Conservation (phyloP, 2,888 invertebrate species). For the Orgyia antiqua region DNA sequence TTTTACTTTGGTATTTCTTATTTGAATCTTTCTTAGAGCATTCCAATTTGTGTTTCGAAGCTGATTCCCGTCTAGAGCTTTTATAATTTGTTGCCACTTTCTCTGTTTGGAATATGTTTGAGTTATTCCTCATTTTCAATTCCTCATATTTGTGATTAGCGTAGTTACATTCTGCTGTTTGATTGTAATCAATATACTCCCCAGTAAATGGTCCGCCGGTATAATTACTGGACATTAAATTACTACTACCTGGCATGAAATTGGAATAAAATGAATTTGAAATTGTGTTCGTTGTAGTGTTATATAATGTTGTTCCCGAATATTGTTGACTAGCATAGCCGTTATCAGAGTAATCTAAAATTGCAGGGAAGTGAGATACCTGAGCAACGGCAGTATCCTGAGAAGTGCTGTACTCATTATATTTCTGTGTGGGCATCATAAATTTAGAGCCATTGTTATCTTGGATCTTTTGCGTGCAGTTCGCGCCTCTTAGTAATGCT, state of each 20-base stretch:
- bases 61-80: slow-evolving; percentile 55
- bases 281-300: slow-evolving; percentile 65
- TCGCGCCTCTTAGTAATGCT: slow-evolving; percentile 59
- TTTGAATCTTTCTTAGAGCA: slow-evolving; percentile 67
- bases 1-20: slow-evolving; percentile 67
- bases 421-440: slow-evolving; percentile 54
- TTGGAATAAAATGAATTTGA: slow-evolving; percentile 70
- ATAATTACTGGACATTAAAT: slow-evolving; percentile 63
- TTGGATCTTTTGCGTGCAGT: slow-evolving; percentile 54
- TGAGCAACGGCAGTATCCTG: slow-evolving; percentile 66
- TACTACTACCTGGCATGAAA: slow-evolving; percentile 62
- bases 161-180: slow-evolving; percentile 62
- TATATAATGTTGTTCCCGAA: slow-evolving; percentile 65
- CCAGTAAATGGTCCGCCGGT: slow-evolving; percentile 56
- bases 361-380: slow-evolving; percentile 69
- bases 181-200: slow-evolving; percentile 68
- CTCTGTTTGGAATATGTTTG: slow-evolving; percentile 49
- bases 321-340: slow-evolving; percentile 60
- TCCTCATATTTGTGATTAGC: slow-evolving; percentile 67
- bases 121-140: slow-evolving; percentile 60
- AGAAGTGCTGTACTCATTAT: slow-evolving; percentile 49
- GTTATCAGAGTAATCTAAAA: slow-evolving; percentile 65
- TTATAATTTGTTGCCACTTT: slow-evolving; percentile 54
- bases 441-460: slow-evolving; percentile 52
- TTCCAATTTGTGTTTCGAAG: slow-evolving; percentile 67